Percentiles rank a stretch among this genome's conserved stretches.
phyloP scores from a whole-genome alignment of 2,888 invertebrate species.

The Celastrina argiolus region DNA sequence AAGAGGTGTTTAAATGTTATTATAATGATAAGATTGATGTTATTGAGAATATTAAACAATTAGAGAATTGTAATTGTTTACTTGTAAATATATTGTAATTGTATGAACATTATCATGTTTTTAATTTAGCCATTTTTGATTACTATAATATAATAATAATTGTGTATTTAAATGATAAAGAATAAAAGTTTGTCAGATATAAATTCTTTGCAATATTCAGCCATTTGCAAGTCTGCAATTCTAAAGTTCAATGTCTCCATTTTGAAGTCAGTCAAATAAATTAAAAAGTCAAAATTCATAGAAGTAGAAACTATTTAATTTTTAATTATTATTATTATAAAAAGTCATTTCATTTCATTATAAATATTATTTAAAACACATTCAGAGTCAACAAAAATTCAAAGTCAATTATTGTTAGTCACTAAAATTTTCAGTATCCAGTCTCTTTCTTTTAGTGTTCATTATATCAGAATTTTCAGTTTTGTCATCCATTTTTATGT shows the following conservation, averaged over 20 bases:
- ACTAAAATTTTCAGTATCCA: slow-evolving; percentile 29
- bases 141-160: no score
- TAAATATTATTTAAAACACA: neutral
- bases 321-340: neutral
- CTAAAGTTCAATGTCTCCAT: neutral
- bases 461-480: slow-evolving; percentile 39
- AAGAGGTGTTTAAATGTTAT: no score
- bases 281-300: slow-evolving; percentile 12
- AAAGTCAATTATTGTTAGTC: slow-evolving; percentile 28
- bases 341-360: slow-evolving; percentile 13
- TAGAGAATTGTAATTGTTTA: no score
- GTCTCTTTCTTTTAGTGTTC: slow-evolving; percentile 53
- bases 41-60: no score
- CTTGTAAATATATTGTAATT: no score
- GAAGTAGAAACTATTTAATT: neutral
- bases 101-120: neutral
- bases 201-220: no score
- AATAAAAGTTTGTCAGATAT: no score
- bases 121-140: neutral
- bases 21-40: no score
- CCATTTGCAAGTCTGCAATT: neutral
- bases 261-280: neutral
- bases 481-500: slow-evolving; percentile 39
- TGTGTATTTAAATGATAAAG: no score
- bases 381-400: slow-evolving; percentile 3